Base-by-base conservation (phyloP, 2,888 invertebrate genomes). In the Exocentrus adspersus region DNA sequence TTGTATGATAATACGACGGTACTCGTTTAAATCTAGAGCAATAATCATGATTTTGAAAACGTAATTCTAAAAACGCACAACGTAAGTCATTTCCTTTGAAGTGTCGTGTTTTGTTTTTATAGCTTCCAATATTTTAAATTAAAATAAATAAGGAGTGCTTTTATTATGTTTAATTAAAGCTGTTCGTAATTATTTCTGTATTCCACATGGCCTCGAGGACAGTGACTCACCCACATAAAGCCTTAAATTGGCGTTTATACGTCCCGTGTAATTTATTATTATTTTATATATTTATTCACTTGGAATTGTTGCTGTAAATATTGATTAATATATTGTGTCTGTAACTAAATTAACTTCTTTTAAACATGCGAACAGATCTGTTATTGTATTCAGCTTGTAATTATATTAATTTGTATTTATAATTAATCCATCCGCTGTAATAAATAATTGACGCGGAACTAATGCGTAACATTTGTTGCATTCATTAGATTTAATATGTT, bases 401-500 rank as follows among this genome's bases (percentile, higher is more conserved):
- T 64, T 64, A 64, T 46, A 30, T 52, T 64, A 64, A 64, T 60
- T 64, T 58, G 52, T 64, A 60, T 64, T 60, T 64, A 60, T 64
- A 60, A 60, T 60, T 64, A 60, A 64, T 60, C 58, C 50, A 64
- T 64, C 53, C 57, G 50, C 57, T 64, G 52, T 53, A 57, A 64
- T 56, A 56, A 64, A 64, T 64, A 54, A 64, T 64, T 59, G 48
- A 54, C 53, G 48, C 54, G 50, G 51, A 54, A 50, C 52, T 54
- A 52, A 48, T 52, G 41, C 52, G 52, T 48, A 60, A 60, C 64
- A 64, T 60, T 64, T 56, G 56, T 45, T 19, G 56, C 56, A 28
- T 45, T 45, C 43, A 56, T 56, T 45, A 20, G 45, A 45, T 56
- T 45, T 56, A 56, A 45, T 56, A 56, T 56, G 32, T 24, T 54